phyloP scores from a whole-genome alignment of 2,888 invertebrate species.

The Ennomos fuscantarius region DNA sequence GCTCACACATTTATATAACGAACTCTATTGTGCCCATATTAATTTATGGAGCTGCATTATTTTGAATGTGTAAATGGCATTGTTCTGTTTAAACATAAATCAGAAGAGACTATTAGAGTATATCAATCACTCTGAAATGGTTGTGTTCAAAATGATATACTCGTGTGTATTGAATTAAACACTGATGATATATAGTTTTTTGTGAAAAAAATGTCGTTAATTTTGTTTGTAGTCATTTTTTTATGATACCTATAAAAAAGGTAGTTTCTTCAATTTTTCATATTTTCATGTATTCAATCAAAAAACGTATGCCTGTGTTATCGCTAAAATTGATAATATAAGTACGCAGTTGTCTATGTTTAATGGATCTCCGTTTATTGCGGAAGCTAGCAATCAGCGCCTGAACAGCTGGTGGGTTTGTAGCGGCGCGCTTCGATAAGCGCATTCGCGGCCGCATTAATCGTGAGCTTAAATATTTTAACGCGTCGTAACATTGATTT shows the following conservation, averaged over 20 bases:
- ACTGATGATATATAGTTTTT: too few relatives aligned
- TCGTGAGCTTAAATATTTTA: conserved; percentile 84
- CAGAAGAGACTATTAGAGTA: conserved; percentile 31
- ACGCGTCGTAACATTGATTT: conserved; percentile 85
- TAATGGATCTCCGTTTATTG: conserved; percentile 11
- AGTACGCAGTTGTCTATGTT: too few relatives aligned
- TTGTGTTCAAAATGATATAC: not conserved
- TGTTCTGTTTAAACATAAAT: conserved; percentile 36
- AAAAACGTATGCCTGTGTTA: too few relatives aligned
- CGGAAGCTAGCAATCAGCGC: conserved; percentile 32
- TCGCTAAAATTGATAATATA: too few relatives aligned
- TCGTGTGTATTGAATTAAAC: too few relatives aligned
- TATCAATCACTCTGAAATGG: conserved; percentile 18
- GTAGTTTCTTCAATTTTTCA: too few relatives aligned
- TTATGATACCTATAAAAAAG: too few relatives aligned
- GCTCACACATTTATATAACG: conserved; percentile 35
- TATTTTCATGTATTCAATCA: too few relatives aligned
- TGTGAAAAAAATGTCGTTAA: too few relatives aligned
- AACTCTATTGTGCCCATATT: conserved; percentile 38
- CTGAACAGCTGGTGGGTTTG: conserved; percentile 30
- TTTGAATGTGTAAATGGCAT: conserved; percentile 30
- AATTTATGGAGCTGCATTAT: conserved; percentile 39
- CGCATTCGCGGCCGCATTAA: conserved; percentile 75
- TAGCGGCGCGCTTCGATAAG: conserved; percentile 65
- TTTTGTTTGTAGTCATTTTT: too few relatives aligned